A percentile compares a stretch with the other conserved stretches of the same genome.
These are phyloP conservation scores for Eristalis pertinax DNA, from an alignment of 2,888 invertebrate genomes.

Conservation along the genomic window DNA sequence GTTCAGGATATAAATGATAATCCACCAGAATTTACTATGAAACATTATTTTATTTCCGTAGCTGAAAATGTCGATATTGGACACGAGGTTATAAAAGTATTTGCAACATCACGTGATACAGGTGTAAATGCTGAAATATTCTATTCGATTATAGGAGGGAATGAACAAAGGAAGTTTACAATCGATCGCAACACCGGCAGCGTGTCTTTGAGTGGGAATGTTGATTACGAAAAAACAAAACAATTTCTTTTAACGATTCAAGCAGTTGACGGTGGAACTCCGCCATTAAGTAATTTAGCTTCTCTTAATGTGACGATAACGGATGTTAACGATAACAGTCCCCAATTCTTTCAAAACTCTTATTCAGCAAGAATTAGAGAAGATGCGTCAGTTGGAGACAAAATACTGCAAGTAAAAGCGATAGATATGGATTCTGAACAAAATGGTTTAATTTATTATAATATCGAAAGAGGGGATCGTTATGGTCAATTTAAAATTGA, in stretches of 20 bases:
- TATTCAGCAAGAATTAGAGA: constrained; percentile 91
- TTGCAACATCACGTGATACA: constrained; percentile 95
- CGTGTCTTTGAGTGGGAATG: constrained; percentile 88
- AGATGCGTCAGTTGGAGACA: constrained; percentile 88
- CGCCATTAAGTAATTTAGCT: constrained; percentile 94
- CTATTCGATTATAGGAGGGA: constrained; percentile 93
- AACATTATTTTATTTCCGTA: constrained; percentile 89
- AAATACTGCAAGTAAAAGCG: constrained; percentile 89
- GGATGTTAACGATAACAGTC: constrained; percentile 94
- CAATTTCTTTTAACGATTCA: constrained; percentile 94
- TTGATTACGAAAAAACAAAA: constrained; percentile 93
- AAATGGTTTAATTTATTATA: constrained; percentile 91
- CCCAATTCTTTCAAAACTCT: constrained; percentile 88
- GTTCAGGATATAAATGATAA: constrained; percentile 97
- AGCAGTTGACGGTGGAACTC: constrained; percentile 93
- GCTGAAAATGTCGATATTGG: constrained; percentile 90
- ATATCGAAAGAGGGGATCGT: constrained; percentile 89
- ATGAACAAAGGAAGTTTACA: constrained; percentile 92
- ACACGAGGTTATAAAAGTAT: constrained; percentile 90
- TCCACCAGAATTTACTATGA: constrained; percentile 95
- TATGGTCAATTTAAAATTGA: constrained; percentile 90
- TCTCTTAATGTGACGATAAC: constrained; percentile 92
- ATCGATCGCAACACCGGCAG: constrained; percentile 89
- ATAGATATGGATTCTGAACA: constrained; percentile 91
- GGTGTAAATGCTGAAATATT: constrained; percentile 96